Conservation (phyloP, 2,888 invertebrate species). For the Cylindroiulus punctatus region DNA sequence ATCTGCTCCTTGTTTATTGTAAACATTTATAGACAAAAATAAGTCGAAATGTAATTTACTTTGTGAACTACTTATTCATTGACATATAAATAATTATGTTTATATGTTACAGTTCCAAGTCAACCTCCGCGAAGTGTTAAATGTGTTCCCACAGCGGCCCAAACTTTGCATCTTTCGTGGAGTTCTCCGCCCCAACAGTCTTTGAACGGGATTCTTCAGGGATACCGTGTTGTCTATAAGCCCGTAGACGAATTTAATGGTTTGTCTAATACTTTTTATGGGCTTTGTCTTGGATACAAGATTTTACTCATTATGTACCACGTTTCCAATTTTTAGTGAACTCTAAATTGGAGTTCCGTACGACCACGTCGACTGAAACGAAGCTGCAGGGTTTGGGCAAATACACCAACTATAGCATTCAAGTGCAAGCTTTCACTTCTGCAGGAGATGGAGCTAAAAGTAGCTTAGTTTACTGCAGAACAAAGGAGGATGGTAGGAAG, state of each 20-base stretch:
- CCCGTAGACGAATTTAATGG: conserved; percentile 61
- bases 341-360: conserved; percentile 67
- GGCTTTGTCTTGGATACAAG: no score
- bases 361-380: conserved; percentile 80
- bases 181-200: conserved; percentile 66
- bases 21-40: no score
- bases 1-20: no score
- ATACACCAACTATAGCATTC: conserved; percentile 87
- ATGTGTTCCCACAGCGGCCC: conserved; percentile 65
- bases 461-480: conserved; percentile 79
- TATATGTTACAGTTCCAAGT: conserved; percentile 65
- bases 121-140: conserved; percentile 66
- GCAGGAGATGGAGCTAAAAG: conserved; percentile 86
- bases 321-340: conserved; percentile 62
- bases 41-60: no score
- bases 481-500: conserved; percentile 81
- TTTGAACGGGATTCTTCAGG: conserved; percentile 70
- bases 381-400: conserved; percentile 82
- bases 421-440: conserved; percentile 83
- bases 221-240: conserved; percentile 79
- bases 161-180: conserved; percentile 67
- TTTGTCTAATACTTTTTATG: conserved; percentile 53
- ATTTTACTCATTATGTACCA: not conserved
- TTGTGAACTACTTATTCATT: not conserved
- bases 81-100: no score